Base-by-base conservation (phyloP, 2,797 vertebrate species). In the Stomatorhinus walkeri region DNA sequence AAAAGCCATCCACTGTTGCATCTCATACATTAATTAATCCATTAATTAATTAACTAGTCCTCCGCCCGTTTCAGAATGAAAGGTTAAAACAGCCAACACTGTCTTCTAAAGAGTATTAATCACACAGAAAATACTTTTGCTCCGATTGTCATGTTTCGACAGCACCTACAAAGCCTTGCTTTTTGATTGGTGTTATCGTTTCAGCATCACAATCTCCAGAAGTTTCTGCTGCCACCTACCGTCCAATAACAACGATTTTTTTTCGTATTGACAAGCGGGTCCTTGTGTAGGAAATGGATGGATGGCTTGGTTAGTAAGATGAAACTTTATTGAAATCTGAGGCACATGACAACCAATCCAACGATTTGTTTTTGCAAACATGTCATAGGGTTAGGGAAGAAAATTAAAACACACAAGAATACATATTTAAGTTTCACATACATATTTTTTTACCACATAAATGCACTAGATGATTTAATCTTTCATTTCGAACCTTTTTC, bases 161-260 rank as follows among this genome's bases (percentile, higher is more conserved):
- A 72, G 64, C 12, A 72, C 28, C 28, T 36, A 72, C 28, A 72
- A 32, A 14, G 12, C 28, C 10, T 32, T 72, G 10, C 1, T 72
- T 72, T 68, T 72, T 5, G 64, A 72, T 72, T 16, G 28, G 28
- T 14, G 64, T 72, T 32, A 36, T 36, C 9, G 64, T 56, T 46
- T 59, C n/a, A 46, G 10, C 12, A 46, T 7, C 48, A 49, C 12
- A 24, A 16, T n/a, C 16, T 32, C 6, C 40, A 56, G 32, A 72
- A 12, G 81, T 36, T 64, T 49, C 81, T 89, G 24, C 84, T 89
- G 88, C 88, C 88, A 43, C 46, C 88, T 89, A 79, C 32, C 51
- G 85, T 36, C 61, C 46, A 64, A 24, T 61, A 40, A 87, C 51
- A 36, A 4, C 43, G 51, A 4, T 54, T 54, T 3, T 52, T 54